Conservation (phyloP, 1,140 invertebrate species). For the Trichomalopsis sarcophagae region DNA sequence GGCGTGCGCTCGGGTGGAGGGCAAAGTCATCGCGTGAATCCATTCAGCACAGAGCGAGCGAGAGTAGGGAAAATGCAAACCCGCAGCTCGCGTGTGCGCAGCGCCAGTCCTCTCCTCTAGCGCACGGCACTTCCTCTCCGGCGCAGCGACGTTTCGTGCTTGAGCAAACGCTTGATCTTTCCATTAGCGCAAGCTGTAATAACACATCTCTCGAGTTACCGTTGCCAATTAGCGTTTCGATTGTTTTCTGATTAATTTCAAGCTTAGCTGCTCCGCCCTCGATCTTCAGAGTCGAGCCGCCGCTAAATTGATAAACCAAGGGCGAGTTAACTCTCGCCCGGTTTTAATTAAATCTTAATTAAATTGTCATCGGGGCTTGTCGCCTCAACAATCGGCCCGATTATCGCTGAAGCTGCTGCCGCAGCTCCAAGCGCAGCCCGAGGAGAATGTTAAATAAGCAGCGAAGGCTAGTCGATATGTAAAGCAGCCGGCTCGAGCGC, state of each 20-base stretch:
- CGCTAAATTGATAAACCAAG: neutral
- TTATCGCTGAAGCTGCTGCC: neutral
- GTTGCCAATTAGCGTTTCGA: conserved; percentile 58
- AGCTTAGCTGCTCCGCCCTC: neutral
- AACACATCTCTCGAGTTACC: conserved; percentile 34
- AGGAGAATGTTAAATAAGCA: neutral
- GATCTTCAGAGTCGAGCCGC: neutral
- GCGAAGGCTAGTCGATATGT: neutral
- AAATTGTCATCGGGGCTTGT: neutral
- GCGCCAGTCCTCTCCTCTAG: neutral
- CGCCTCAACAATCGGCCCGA: conserved; percentile 21
- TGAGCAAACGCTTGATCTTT: conserved; percentile 46
- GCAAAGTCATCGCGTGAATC: conserved; percentile 40
- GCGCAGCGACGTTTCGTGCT: conserved; percentile 3
- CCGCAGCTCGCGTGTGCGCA: conserved; percentile 33
- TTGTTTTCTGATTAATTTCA: conserved; percentile 56
- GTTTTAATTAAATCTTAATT: neutral
- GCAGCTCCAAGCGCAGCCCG: neutral
- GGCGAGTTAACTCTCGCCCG: neutral
- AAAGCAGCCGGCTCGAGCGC: neutral
- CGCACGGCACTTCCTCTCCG: neutral
- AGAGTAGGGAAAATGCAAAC: conserved; percentile 31
- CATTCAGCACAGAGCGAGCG: neutral
- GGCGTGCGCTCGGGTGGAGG: conserved; percentile 19
- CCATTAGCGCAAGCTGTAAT: conserved; percentile 52